phyloP scores from a whole-genome alignment of 1,140 invertebrate genomes.

The Pteromalus puparum region DNA sequence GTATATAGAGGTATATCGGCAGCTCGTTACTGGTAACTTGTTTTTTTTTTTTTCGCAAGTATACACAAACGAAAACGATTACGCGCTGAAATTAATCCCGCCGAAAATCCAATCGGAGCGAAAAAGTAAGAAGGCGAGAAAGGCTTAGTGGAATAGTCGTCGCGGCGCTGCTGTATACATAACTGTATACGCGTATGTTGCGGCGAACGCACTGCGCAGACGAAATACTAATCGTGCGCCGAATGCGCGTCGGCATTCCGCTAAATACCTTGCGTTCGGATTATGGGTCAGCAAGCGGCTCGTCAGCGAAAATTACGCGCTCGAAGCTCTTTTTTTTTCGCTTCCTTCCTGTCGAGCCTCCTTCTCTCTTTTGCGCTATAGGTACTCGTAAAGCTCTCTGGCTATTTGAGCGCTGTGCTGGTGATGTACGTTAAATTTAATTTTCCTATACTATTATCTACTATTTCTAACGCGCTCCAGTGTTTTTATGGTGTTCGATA shows the following conservation, averaged over 20 bases:
- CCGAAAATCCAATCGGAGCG: neutral
- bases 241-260: slow-evolving; percentile 53
- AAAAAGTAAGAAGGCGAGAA: slow-evolving; percentile 5
- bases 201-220: neutral
- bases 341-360: neutral
- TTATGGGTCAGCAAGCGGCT: slow-evolving; percentile 32
- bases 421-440: no score
- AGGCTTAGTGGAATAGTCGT: neutral
- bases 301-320: slow-evolving; percentile 29
- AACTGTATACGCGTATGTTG: neutral
- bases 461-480: no score
- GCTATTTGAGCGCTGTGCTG: neutral
- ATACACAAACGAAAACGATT: no score
- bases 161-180: neutral
- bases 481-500: no score
- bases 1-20: no score
- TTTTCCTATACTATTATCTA: no score
- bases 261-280: slow-evolving; percentile 51
- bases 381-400: neutral
- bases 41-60: no score
- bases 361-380: neutral
- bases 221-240: slow-evolving; percentile 63
- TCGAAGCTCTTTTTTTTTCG: neutral
- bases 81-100: no score
- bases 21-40: no score